Conservation (phyloP, 2,113 vertebrate genomes). For the Puntigrus tetrazona region DNA sequence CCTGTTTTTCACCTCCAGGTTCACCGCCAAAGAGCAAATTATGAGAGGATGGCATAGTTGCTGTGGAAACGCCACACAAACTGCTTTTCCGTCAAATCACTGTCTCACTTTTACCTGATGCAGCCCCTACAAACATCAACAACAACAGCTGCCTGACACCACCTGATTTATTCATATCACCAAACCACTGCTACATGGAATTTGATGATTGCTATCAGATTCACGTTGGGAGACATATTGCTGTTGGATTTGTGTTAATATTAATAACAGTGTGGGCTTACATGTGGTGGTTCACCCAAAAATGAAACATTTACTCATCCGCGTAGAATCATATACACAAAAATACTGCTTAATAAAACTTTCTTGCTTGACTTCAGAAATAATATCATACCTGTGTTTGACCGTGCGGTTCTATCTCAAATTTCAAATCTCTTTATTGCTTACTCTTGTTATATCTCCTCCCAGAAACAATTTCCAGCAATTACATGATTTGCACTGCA, state of each 20-base stretch:
- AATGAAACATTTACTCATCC: background rate
- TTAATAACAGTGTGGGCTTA: background rate
- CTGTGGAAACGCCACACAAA: conserved; percentile 25
- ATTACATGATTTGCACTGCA: background rate
- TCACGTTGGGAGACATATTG: background rate
- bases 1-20: conserved; percentile 48
- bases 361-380: background rate
- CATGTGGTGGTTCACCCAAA: background rate
- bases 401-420: background rate
- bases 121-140: background rate
- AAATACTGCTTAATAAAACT: background rate
- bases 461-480: background rate
- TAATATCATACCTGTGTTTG: background rate
- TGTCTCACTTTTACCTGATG: conserved; percentile 27
- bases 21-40: conserved; percentile 55
- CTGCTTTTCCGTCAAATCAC: conserved; percentile 12
- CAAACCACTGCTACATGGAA: background rate
- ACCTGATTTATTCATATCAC: conserved; percentile 10
- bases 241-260: background rate
- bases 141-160: conserved; percentile 6
- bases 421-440: background rate
- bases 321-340: background rate
- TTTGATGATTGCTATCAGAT: background rate
- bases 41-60: conserved; percentile 49
- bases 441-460: background rate